These are phyloP conservation scores for Amphipyra tragopoginis DNA, from an alignment of 2,888 invertebrate genomes.

Conservation along the genomic window DNA sequence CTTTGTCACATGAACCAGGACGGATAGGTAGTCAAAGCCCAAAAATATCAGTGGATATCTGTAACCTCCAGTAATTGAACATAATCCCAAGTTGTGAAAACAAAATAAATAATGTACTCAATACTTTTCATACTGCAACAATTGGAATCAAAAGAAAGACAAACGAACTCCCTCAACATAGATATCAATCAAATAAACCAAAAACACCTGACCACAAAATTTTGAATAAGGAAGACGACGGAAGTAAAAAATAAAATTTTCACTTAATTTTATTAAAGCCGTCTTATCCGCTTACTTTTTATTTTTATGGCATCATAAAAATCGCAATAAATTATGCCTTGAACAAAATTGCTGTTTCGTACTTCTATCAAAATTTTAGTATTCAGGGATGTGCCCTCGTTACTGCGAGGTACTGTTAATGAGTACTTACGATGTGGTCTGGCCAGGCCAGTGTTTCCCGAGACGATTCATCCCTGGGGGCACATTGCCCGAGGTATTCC, in stretches of 20 bases:
- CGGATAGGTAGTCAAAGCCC: too few relatives aligned
- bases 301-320: constrained; percentile 75
- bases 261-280: constrained; percentile 69
- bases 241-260: constrained; percentile 61
- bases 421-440: constrained; percentile 45
- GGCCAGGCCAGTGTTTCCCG: constrained; percentile 16
- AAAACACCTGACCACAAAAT: constrained; percentile 24
- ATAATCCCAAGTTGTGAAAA: too few relatives aligned
- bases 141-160: neutral
- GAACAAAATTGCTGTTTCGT: constrained; percentile 65
- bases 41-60: too few relatives aligned
- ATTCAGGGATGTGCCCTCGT: constrained; percentile 58
- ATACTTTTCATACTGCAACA: too few relatives aligned
- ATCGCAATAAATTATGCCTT: constrained; percentile 76
- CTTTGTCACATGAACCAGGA: too few relatives aligned
- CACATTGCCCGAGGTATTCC: too few relatives aligned
- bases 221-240: constrained; percentile 47
- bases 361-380: constrained; percentile 59
- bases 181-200: constrained; percentile 20
- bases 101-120: too few relatives aligned
- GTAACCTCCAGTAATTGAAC: too few relatives aligned
- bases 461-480: constrained; percentile 32
- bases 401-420: constrained; percentile 68
- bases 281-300: constrained; percentile 65
- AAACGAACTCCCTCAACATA: constrained; percentile 3